Conservation (phyloP, 1,140 invertebrate genomes). For the Drosophila funebris region DNA sequence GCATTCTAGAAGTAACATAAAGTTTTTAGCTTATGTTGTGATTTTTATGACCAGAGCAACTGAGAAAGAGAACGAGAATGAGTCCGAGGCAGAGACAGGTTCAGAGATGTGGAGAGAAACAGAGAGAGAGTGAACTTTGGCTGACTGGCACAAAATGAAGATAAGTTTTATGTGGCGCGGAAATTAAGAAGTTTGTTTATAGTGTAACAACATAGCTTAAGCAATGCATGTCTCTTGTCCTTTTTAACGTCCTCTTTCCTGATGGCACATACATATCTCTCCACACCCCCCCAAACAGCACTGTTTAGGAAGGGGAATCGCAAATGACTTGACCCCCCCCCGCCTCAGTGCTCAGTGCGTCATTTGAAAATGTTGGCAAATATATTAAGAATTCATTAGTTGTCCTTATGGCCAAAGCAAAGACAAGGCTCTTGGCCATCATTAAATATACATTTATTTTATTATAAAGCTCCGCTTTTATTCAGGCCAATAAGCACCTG, state of each 20-base stretch:
- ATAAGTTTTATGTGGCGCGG: conserved; percentile 80
- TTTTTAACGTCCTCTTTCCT: neutral
- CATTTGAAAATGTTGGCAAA: conserved; percentile 56
- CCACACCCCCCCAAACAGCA: too few relatives aligned
- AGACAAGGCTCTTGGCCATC: conserved; percentile 16
- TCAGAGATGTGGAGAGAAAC: neutral
- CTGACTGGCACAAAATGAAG: conserved; percentile 66
- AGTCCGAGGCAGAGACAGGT: neutral
- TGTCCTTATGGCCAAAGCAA: conserved; percentile 9
- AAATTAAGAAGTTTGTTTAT: conserved; percentile 81
- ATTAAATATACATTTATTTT: conserved; percentile 76
- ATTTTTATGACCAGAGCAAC: conserved; percentile 62
- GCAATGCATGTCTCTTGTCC: conserved; percentile 55
- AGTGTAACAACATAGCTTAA: conserved; percentile 25
- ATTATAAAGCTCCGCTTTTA: conserved; percentile 23
- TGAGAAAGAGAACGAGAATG: neutral
- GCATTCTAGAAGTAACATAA: conserved; percentile 66
- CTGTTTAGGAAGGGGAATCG: neutral
- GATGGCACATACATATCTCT: conserved; percentile 10
- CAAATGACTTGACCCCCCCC: conserved; percentile 59
- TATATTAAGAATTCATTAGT: conserved; percentile 75
- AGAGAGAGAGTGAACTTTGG: neutral
- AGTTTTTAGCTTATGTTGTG: conserved; percentile 81
- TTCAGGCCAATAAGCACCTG: too few relatives aligned
- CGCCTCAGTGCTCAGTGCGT: conserved; percentile 24